Evolutionary conservation across 2,888 invertebrate genomes (phyloP).

Genomic region (Nomada ruficornis): DNA sequence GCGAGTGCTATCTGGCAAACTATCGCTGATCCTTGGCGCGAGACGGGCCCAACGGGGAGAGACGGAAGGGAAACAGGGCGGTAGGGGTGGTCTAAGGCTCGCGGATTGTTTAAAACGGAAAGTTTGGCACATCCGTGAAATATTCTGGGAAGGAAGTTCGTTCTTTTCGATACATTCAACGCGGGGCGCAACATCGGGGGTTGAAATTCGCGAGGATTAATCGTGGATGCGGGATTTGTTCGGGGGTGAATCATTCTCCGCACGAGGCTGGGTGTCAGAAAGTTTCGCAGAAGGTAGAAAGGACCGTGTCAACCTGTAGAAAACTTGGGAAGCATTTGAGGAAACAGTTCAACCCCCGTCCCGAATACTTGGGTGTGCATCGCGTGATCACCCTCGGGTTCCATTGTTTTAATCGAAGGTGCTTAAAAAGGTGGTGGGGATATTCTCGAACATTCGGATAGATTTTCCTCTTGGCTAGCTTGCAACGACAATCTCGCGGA

Average conservation of each 20-base stretch:
- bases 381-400: constrained; percentile 55
- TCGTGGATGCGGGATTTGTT: background rate
- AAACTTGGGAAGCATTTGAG: constrained; percentile 27
- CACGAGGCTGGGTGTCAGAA: constrained; percentile 26
- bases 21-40: constrained; percentile 72
- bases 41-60: constrained; percentile 59
- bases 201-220: no score
- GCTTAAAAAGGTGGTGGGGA: constrained; percentile 21
- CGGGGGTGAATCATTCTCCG: background rate
- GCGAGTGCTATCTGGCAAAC: constrained; percentile 68
- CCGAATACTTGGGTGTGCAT: constrained; percentile 61
- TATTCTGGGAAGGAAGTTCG: constrained; percentile 11
- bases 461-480: background rate
- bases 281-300: constrained; percentile 4
- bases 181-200: no score
- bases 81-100: constrained; percentile 60
- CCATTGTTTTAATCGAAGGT: constrained; percentile 40
- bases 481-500: background rate
- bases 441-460: background rate
- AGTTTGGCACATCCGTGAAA: constrained; percentile 35
- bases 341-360: constrained; percentile 31
- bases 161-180: background rate
- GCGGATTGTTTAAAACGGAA: constrained; percentile 48
- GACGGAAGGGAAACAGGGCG: constrained; percentile 41
- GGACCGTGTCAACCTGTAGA: constrained; percentile 4